Evolutionary conservation across 2,113 vertebrate genomes (phyloP).

Genomic region (Stigmatopora nigra): DNA sequence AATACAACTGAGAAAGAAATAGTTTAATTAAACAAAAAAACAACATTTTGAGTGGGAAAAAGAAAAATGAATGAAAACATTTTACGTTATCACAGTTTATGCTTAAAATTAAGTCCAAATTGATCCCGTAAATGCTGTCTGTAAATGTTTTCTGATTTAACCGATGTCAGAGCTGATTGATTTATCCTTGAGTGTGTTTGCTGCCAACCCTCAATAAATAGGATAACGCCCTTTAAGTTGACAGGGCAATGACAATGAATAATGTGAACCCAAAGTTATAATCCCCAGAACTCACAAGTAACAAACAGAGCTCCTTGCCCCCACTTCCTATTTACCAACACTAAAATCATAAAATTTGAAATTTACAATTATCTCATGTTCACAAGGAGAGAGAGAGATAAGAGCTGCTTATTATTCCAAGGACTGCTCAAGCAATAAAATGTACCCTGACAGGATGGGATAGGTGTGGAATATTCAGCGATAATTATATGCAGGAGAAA

Average conservation of each 20-base stretch:
- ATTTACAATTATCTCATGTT: conserved; percentile 8
- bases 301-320: conserved; percentile 10
- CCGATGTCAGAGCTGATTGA: neutral
- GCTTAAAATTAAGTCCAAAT: neutral
- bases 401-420: conserved; percentile 9
- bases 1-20: neutral
- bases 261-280: neutral
- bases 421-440: conserved; percentile 8
- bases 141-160: neutral
- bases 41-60: neutral
- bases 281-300: neutral
- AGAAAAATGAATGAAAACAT: neutral
- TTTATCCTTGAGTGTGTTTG: neutral
- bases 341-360: conserved; percentile 24
- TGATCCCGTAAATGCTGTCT: neutral
- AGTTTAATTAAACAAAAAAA: neutral
- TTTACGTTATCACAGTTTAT: neutral
- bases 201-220: neutral
- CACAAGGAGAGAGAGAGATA: conserved; percentile 17
- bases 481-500: neutral
- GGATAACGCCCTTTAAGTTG: neutral
- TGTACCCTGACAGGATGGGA: neutral
- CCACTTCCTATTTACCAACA: conserved; percentile 12
- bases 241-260: neutral
- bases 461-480: neutral